Conservation (phyloP, 2,797 vertebrate genomes). For the Sparidentex hasta region DNA sequence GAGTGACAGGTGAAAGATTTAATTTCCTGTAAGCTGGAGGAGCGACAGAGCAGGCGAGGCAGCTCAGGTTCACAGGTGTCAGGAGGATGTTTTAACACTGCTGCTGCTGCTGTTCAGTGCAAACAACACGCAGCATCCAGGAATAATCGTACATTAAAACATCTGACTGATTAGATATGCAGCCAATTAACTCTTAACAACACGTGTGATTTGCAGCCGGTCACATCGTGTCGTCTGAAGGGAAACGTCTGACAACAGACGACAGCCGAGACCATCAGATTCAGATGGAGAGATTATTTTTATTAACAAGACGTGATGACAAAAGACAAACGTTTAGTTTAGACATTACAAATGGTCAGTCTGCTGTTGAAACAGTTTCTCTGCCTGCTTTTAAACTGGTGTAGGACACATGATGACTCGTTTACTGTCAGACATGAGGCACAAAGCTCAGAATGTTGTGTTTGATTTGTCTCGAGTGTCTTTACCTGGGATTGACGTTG, state of each 20-base stretch:
- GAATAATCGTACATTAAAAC: background rate
- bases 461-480: no score
- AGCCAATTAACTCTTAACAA: background rate
- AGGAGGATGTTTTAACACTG: no score
- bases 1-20: slow-evolving; percentile 26
- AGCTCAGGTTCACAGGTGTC: background rate
- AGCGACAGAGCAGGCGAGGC: background rate
- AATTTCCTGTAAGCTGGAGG: background rate
- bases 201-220: background rate
- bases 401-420: no score
- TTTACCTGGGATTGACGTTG: no score
- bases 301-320: no score
- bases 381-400: no score
- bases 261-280: background rate
- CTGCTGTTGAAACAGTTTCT: no score
- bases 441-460: no score
- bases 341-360: no score
- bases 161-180: background rate
- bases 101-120: background rate
- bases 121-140: background rate
- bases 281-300: background rate
- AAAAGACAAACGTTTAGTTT: no score
- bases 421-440: no score
- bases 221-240: background rate
- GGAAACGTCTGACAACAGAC: background rate